Evolutionary conservation across 2,797 vertebrate genomes (phyloP).

Genomic region (Jordanella pulchra): DNA sequence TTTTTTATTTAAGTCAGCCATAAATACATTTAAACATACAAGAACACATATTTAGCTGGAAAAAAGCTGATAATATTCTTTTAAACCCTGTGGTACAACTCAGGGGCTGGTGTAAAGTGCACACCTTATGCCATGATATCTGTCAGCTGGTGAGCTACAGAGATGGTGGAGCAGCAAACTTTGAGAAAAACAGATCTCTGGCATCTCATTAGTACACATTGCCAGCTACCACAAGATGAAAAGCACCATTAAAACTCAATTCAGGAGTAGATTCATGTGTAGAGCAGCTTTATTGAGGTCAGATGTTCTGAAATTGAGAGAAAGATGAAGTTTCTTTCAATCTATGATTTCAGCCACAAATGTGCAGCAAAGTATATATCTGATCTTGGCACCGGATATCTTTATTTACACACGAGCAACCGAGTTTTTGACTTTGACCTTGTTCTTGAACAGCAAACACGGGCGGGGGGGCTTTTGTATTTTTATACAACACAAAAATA

Average conservation of each 20-base stretch:
- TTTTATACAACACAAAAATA: no score
- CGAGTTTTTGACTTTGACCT: slow-evolving; percentile 65
- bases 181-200: slow-evolving; percentile 9
- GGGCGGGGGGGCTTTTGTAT: no score
- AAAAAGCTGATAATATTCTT: background rate
- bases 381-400: slow-evolving; percentile 2
- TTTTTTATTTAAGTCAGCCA: no score
- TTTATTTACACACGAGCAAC: slow-evolving; percentile 6
- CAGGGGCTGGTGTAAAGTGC: slow-evolving; percentile 5
- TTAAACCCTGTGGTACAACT: background rate
- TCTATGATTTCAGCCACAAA: slow-evolving; percentile 13
- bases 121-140: slow-evolving; percentile 5
- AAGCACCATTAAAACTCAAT: background rate
- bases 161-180: slow-evolving; percentile 19
- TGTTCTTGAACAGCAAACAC: slow-evolving; percentile 56
- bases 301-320: background rate
- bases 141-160: slow-evolving; percentile 12
- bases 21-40: background rate
- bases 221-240: background rate
- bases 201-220: slow-evolving; percentile 10
- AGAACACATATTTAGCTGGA: background rate
- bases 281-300: slow-evolving; percentile 10
- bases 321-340: slow-evolving; percentile 14
- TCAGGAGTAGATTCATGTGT: slow-evolving; percentile 10
- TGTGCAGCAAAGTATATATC: background rate